Evolutionary conservation across 1,140 invertebrate genomes (phyloP).

Genomic region (Pseudomyrmex flavicornis): DNA sequence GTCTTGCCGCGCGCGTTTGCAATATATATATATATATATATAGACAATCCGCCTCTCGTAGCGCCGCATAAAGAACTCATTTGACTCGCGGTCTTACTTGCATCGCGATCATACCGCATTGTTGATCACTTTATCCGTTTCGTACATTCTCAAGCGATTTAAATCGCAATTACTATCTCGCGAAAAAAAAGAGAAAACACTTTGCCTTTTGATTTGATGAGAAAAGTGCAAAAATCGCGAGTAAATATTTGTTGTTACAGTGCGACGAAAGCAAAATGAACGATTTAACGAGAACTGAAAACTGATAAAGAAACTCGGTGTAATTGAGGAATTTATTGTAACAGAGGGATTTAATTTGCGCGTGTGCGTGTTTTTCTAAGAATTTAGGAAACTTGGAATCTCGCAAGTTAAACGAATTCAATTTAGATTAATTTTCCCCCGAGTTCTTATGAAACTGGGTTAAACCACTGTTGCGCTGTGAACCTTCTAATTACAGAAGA

Average conservation of each 20-base stretch:
- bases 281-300: too few relatives aligned
- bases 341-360: too few relatives aligned
- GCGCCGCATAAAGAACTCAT: conserved; percentile 56
- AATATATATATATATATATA: too few relatives aligned
- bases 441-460: neutral
- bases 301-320: too few relatives aligned
- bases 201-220: too few relatives aligned
- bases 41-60: neutral
- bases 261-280: neutral
- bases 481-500: neutral
- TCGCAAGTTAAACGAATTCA: neutral
- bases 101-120: neutral
- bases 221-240: too few relatives aligned
- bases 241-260: neutral
- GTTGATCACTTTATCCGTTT: conserved; percentile 17
- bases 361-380: neutral
- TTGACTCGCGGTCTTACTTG: conserved; percentile 43
- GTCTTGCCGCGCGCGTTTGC: conserved; percentile 26
- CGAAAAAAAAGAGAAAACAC: too few relatives aligned
- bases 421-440: conserved; percentile 3
- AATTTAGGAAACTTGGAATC: neutral
- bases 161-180: neutral
- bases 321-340: too few relatives aligned
- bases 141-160: neutral
- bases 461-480: neutral